Base-by-base conservation (phyloP, 2,888 invertebrate species). In the Tuta absoluta region DNA sequence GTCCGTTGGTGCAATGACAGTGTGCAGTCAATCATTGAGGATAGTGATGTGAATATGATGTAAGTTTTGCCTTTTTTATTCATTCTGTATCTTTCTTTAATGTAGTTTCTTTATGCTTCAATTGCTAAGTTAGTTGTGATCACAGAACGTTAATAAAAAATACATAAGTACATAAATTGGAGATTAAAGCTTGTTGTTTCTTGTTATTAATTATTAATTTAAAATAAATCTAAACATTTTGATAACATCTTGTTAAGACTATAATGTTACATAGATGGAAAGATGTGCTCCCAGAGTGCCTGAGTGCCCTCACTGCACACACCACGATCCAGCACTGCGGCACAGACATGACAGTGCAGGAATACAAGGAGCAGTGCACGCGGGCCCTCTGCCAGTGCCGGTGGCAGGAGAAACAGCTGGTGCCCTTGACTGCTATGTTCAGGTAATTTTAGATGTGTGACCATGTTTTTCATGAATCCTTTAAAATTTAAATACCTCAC, bases 401-500 rank as follows among this genome's bases (percentile, higher is more conserved):
- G 11, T 95, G 95, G 94, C 88, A 89, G 10, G 86, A 93, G 24
- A 82, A 85, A 60, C 93, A 94, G 72, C 78, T 94, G 63, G 93
- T 94, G n/a, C 91, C 94, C 24, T 81, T 95, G 1, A 91, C 94
- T 63, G 91, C 93, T 70, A 94, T 95, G 94, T 95, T 95, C 77
- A 92, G 92, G 95, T 95, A 56, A 53, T 51, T 51, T 51, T 51
- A 21, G 14, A 17, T 48, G 5, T n/a, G n/a, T n/a, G n/a, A n/a
- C n/a, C n/a, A n/a, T n/a, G n/a, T n/a, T n/a, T n/a, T n/a, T n/a
- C n/a, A n/a, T n/a, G n/a, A n/a, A n/a, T n/a, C n/a, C n/a, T n/a
- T n/a, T n/a, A n/a, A n/a, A n/a, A n/a, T n/a, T n/a, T n/a, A n/a
- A n/a, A n/a, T n/a, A n/a, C n/a, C n/a, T n/a, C n/a, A n/a, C n/a